Percentiles rank a stretch among this genome's conserved stretches.
phyloP scores from a whole-genome alignment of 2,797 vertebrate genomes.

The Artibeus lituratus region DNA sequence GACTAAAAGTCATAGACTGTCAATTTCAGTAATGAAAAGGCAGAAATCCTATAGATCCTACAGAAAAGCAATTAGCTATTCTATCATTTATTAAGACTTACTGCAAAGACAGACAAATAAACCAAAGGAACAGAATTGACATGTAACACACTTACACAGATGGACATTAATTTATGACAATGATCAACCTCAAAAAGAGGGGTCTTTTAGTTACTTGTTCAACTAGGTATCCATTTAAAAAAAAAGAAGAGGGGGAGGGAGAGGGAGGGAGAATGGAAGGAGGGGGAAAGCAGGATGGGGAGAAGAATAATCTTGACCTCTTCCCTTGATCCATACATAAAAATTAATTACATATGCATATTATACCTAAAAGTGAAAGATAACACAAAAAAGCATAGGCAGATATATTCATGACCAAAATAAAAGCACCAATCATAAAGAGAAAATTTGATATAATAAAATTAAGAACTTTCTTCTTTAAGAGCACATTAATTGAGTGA shows the following conservation, averaged over 20 bases:
- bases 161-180: not conserved
- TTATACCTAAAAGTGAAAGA: not conserved
- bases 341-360: not conserved
- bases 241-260: no score
- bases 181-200: not conserved
- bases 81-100: not conserved
- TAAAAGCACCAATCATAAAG: not conserved
- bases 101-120: not conserved
- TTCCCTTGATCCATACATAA: not conserved
- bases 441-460: not conserved
- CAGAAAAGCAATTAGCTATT: not conserved
- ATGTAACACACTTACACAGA: not conserved
- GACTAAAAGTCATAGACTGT: not conserved
- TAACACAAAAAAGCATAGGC: not conserved
- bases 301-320: not conserved
- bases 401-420: not conserved
- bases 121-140: not conserved
- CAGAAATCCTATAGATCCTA: not conserved
- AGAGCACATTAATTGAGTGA: not conserved
- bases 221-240: not conserved
- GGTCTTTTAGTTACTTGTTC: not conserved
- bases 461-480: not conserved
- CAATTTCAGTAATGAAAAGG: slow-evolving; percentile 19
- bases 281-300: no score
- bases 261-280: no score